These are phyloP conservation scores for Hemichromis elongatus DNA, from an alignment of 2,113 vertebrate genomes.

Conservation along the genomic window DNA sequence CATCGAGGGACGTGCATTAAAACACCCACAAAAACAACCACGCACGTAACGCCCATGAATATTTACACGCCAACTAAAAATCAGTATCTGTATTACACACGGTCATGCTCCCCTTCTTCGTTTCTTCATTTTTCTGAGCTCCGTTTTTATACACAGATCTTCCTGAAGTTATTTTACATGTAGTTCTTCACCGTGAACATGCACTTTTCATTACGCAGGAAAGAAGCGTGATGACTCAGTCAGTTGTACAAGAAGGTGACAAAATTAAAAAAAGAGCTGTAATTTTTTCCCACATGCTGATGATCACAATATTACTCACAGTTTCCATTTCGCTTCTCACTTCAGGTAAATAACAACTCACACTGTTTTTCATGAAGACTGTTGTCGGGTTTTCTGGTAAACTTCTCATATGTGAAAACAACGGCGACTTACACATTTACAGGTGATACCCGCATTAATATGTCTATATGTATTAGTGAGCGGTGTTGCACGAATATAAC, in stretches of 20 bases:
- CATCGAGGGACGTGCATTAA: constrained; percentile 44
- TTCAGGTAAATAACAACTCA: neutral
- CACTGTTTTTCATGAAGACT: neutral
- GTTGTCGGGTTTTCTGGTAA: neutral
- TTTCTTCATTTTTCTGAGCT: neutral
- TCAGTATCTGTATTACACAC: neutral
- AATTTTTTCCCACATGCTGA: neutral
- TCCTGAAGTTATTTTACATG: neutral
- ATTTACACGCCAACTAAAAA: constrained; percentile 45
- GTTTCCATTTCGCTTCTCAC: neutral
- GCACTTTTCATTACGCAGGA: neutral
- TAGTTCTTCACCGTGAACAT: neutral
- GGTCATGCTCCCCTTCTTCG: neutral
- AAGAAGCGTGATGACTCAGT: neutral
- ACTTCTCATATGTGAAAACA: neutral
- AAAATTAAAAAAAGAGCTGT: neutral
- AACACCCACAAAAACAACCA: constrained; percentile 9
- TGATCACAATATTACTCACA: neutral
- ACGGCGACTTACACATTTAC: neutral
- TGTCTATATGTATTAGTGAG: neutral
- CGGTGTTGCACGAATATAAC: neutral
- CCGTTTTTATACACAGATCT: neutral
- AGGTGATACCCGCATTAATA: neutral
- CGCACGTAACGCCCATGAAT: constrained; percentile 5
- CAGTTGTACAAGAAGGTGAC: neutral